These are phyloP conservation scores for Hydropotes inermis DNA, from an alignment of 2,113 vertebrate genomes.

Conservation along the genomic window DNA sequence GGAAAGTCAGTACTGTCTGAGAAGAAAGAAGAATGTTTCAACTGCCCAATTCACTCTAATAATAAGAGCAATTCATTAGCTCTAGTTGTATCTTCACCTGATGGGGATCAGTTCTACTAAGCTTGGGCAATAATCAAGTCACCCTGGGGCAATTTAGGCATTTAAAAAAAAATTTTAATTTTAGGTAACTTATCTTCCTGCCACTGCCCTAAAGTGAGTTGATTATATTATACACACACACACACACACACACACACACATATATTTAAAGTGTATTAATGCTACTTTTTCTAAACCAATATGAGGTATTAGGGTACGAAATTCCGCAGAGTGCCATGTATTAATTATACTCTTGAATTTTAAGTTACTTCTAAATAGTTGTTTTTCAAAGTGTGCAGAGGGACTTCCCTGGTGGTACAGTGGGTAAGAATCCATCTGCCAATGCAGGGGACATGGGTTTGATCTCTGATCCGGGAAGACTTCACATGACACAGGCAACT, in stretches of 20 bases:
- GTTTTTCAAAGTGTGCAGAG: background rate
- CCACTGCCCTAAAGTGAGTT: background rate
- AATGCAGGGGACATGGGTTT: background rate
- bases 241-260: no score
- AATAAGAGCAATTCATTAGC: background rate
- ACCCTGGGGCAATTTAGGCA: background rate
- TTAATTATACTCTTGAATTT: background rate
- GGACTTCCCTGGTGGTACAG: background rate
- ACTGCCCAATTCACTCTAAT: background rate
- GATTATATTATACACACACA: background rate
- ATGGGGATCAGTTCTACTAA: background rate
- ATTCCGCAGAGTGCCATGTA: background rate
- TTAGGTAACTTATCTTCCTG: background rate
- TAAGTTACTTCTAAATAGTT: constrained; percentile 12
- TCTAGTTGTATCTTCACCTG: background rate
- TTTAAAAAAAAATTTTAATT: background rate
- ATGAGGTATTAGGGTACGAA: background rate
- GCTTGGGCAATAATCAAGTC: background rate
- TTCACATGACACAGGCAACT: background rate
- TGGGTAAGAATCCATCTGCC: background rate
- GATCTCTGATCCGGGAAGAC: background rate
- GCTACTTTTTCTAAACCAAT: background rate
- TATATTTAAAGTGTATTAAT: background rate
- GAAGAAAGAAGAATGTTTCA: background rate
- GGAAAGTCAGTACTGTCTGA: background rate